These are phyloP conservation scores for Glaucopsyche alexis DNA, from an alignment of 2,888 invertebrate genomes.

Conservation along the genomic window DNA sequence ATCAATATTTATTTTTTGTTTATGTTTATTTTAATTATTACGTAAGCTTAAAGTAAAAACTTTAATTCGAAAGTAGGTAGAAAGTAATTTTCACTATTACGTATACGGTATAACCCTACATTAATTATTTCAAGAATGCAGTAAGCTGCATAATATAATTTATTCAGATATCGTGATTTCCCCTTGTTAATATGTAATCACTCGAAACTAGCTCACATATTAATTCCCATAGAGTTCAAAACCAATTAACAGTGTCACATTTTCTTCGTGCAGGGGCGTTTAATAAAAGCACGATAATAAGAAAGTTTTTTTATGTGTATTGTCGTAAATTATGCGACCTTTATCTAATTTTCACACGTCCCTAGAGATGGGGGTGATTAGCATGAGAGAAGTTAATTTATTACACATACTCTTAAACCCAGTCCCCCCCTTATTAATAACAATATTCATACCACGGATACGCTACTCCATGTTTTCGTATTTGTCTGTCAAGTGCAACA, in stretches of 20 bases:
- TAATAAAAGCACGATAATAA: constrained; percentile 9
- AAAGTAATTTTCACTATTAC: constrained; percentile 6
- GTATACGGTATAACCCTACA: neutral
- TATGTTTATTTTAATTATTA: neutral
- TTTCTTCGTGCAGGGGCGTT: neutral
- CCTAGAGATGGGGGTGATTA: neutral
- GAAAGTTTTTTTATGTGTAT: constrained; percentile 24
- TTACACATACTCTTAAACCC: too few relatives aligned
- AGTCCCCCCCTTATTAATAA: too few relatives aligned
- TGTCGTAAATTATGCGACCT: constrained; percentile 25
- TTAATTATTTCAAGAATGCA: neutral
- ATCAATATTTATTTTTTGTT: neutral
- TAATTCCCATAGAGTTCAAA: constrained; percentile 2
- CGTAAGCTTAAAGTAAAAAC: constrained; percentile 6
- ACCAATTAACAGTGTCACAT: neutral
- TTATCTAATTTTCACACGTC: constrained; percentile 28
- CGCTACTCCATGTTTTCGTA: too few relatives aligned
- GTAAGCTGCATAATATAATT: constrained; percentile 16
- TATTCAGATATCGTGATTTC: constrained; percentile 6
- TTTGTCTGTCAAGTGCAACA: too few relatives aligned
- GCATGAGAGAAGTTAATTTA: neutral
- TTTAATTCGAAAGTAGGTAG: neutral
- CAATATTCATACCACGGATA: too few relatives aligned
- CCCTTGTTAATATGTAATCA: neutral
- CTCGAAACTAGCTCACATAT: neutral